phyloP scores from a whole-genome alignment of 2,113 vertebrate species.

The Pipa parva region DNA sequence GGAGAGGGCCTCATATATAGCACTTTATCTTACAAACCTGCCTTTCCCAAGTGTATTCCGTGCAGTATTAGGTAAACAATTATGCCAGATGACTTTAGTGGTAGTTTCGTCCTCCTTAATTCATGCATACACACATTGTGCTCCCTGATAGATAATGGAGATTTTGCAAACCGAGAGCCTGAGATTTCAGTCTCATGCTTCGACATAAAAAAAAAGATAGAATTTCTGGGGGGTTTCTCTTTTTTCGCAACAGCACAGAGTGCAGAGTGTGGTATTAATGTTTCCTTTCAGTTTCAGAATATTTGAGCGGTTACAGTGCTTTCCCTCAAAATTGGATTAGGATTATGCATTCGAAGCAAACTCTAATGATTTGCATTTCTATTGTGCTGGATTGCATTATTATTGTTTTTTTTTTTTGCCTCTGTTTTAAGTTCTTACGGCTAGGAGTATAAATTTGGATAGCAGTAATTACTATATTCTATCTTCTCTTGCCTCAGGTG shows the following conservation, averaged over 20 bases:
- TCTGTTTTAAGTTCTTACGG: constrained; percentile 1
- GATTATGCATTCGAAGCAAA: constrained; percentile 35
- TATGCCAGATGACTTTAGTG: constrained; percentile 70
- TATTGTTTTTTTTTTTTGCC: background rate
- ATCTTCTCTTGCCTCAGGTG: constrained; percentile 61
- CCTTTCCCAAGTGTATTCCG: constrained; percentile 68
- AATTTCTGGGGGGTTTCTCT: constrained; percentile 47
- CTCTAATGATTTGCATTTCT: constrained; percentile 43
- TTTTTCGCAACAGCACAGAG: constrained; percentile 28
- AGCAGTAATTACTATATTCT: constrained; percentile 57
- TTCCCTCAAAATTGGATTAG: constrained; percentile 12
- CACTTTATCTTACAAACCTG: constrained; percentile 79
- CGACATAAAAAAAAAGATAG: constrained; percentile 49
- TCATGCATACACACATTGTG: constrained; percentile 59
- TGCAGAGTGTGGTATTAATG: constrained; percentile 38
- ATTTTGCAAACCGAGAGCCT: constrained; percentile 56
- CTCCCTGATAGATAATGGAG: constrained; percentile 63
- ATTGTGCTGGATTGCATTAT: constrained; percentile 38
- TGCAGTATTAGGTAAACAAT: constrained; percentile 80
- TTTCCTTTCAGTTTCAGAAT: constrained; percentile 43
- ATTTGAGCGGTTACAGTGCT: constrained; percentile 40
- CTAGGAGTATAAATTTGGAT: constrained; percentile 40
- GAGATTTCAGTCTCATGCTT: constrained; percentile 58
- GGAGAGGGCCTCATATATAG: constrained; percentile 71
- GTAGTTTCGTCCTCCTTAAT: constrained; percentile 63